Base-by-base conservation (phyloP, 2,113 vertebrate species). In the Erythrocercus mccallii region DNA sequence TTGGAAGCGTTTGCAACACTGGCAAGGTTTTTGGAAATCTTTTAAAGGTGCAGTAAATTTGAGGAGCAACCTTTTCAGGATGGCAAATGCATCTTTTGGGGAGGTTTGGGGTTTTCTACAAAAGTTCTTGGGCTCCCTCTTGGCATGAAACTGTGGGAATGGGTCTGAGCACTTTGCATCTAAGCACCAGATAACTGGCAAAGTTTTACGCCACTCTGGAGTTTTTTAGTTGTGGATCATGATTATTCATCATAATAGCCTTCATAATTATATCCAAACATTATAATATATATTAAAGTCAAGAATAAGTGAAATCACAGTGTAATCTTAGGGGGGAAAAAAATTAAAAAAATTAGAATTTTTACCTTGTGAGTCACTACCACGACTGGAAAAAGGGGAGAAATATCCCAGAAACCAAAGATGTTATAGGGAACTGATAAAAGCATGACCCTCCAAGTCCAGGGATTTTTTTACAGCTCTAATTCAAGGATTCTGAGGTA, bases 141-240 rank as follows among this genome's bases (percentile, higher is more conserved):
- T 50, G 38, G 27, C 35, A 10, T 4, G 5, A 33, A 51, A 37
- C 25, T 6, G 10, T 27, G 47, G 64, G 37, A 35, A 28, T 13
- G 13, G 33, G n/a, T 56, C 33, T 5, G 27, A 70, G 42, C 10
- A 1, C 8, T 70, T 24, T 45, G 71, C 13, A 3, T 78, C 37
- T 69, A 10, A 80, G 35, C 4, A 12, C 9, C 2, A 3, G 18
- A 22, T 1, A 48, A 19, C 27, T 65, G 58, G 38, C 9, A 15
- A 1, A 4, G 64, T 33, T 12, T 17, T 2, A 8, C 27, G 4
- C 1, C 6, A 2, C 8, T 78, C 10, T 27, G 8, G 35, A 19
- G 5, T 0, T 17, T 73, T 86, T 68, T 2, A 33, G 3, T 66
- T 3, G 2, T n/a, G 14, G 11, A 2, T 80, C 3, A 5, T 24